Conservation (phyloP, 2,113 vertebrate genomes). For the Capreolus pygargus region DNA sequence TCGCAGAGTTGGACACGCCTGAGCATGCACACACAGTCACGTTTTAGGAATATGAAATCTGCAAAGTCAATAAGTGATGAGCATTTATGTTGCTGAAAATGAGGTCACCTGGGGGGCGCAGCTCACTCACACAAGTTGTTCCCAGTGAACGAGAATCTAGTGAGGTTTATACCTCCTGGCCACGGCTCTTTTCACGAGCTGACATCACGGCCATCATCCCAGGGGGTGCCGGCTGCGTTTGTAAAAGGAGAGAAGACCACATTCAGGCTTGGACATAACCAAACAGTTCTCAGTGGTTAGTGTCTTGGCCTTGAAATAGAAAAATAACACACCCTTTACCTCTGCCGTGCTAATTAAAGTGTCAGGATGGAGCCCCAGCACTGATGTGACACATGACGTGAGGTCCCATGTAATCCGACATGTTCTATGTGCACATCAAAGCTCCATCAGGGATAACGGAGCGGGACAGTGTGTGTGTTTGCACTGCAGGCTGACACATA, state of each 20-base stretch:
- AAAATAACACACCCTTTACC: conserved; percentile 50
- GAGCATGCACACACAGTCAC: background rate
- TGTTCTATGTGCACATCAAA: conserved; percentile 54
- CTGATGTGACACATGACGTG: conserved; percentile 56
- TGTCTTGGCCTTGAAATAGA: conserved; percentile 40
- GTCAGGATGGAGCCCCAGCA: conserved; percentile 47
- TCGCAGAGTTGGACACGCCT: background rate
- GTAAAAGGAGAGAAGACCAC: conserved; percentile 14
- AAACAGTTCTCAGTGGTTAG: conserved; percentile 50
- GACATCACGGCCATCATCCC: background rate
- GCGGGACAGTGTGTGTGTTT: background rate
- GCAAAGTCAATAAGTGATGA: background rate
- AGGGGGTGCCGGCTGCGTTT: background rate
- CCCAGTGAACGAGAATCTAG: rapidly evolving
- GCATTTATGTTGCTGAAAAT: background rate
- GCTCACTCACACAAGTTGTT: background rate
- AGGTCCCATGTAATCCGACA: conserved; percentile 5
- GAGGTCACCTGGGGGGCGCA: background rate
- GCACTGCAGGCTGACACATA: conserved; percentile 22
- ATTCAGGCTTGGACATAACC: conserved; percentile 7
- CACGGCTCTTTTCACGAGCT: background rate
- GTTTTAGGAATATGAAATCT: background rate
- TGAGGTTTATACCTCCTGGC: background rate
- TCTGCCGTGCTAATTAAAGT: conserved; percentile 53
- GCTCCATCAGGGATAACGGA: conserved; percentile 25